These are phyloP conservation scores for Dipodomys spectabilis DNA, from an alignment of 2,113 vertebrate genomes.

Conservation along the genomic window DNA sequence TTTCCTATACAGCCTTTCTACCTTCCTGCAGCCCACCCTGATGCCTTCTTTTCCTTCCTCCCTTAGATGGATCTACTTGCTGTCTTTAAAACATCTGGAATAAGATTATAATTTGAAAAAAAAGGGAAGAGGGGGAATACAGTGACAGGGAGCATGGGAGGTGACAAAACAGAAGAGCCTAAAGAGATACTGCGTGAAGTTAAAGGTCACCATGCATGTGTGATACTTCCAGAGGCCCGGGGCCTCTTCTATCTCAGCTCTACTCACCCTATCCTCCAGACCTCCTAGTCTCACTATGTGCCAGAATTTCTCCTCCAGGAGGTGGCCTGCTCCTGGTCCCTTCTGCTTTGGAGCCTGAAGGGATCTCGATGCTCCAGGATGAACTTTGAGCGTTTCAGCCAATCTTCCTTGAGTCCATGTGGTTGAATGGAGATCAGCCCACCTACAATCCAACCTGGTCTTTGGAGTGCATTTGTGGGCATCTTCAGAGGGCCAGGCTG, in stretches of 20 bases:
- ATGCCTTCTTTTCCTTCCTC: not conserved
- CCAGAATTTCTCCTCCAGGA: not conserved
- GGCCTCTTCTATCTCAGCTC: not conserved
- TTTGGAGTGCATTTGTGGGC: not conserved
- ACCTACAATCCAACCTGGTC: not conserved
- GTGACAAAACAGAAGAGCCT: not conserved
- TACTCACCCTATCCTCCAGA: not conserved
- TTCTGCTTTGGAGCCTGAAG: too few species aligned
- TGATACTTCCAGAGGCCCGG: not conserved
- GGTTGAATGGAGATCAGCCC: fast-evolving
- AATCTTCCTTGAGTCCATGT: not conserved
- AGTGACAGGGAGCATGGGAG: not conserved
- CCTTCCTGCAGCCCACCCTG: not conserved
- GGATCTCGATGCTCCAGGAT: not conserved
- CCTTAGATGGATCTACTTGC: not conserved
- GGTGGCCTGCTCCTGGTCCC: not conserved
- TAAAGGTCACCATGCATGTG: too few species aligned
- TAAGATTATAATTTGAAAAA: not conserved
- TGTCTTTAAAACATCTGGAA: not conserved
- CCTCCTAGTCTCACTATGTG: not conserved
- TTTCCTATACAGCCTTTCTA: not conserved
- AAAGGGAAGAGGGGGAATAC: not conserved
- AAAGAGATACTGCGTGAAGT: fast-evolving
- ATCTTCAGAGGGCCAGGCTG: not conserved
- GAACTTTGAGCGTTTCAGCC: not conserved